Conservation (phyloP, 64 coral and sea anemone species). For the Montipora sp. region DNA sequence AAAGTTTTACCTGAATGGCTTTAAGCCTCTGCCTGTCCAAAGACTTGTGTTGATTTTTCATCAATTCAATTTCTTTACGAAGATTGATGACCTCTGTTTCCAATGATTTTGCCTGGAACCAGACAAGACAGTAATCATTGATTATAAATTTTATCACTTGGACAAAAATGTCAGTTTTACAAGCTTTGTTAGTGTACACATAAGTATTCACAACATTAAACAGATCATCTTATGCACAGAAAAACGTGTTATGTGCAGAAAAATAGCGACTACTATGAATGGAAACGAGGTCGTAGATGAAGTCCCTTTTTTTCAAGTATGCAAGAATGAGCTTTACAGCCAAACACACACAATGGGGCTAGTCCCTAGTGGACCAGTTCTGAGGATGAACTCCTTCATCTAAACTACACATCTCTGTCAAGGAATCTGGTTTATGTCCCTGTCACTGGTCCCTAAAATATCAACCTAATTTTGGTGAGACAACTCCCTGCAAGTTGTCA, state of each 20-base stretch:
- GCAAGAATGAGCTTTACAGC: not conserved
- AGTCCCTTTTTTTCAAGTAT: no score
- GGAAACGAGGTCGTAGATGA: no score
- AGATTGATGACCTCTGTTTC: conserved; percentile 84
- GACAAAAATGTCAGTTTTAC: not conserved
- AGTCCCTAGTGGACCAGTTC: not conserved
- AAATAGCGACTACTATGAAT: no score
- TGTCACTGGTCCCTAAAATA: no score
- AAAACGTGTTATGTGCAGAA: no score
- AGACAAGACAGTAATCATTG: not conserved
- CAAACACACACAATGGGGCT: no score
- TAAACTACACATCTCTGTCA: not conserved
- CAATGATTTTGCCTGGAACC: conserved; percentile 62
- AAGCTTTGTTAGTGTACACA: no score
- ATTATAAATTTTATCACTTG: not conserved
- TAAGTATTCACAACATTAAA: no score
- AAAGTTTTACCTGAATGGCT: conserved; percentile 71
- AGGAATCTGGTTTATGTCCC: no score
- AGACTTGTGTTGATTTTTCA: conserved; percentile 90
- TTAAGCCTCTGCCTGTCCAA: conserved; percentile 94
- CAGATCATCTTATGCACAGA: no score
- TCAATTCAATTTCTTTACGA: conserved; percentile 84
- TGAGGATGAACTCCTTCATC: not conserved
- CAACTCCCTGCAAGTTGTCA: no score
- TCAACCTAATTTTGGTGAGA: no score